Base-by-base conservation (phyloP, 2,113 vertebrate genomes). In the Setophaga petechia region DNA sequence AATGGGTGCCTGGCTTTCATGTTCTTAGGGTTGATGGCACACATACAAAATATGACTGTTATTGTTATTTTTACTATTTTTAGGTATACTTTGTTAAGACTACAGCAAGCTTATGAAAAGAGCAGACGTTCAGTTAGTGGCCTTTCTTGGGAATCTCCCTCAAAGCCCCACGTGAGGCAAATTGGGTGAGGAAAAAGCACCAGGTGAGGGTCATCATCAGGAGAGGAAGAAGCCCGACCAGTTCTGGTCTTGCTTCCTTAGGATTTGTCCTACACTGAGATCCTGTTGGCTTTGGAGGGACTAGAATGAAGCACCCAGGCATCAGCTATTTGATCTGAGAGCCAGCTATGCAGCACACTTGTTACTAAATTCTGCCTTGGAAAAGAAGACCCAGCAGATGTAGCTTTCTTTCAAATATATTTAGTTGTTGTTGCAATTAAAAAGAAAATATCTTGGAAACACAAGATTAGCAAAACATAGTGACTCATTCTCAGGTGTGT, bases 1-100 rank as follows among this genome's bases (percentile, higher is more conserved):
- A 96, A 84, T 71, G 78, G 80, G 21, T 80, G 65, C 76, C 1
- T 51, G 71, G 63, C 91, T 85, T 77, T 71, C 68, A 68, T 89
- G 84, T 83, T 91, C 72, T 92, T 72, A 59, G 79, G 69, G 27
- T 27, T 90, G 87, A 68, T 91, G 39, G 41, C 78, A 86, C 62
- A 83, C 71, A 43, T 16, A 74, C 55, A 93, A 90, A 81, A 51
- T 76, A 83, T 85, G 83, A 74, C 37, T 69, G 88, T 66, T 89
- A 75, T 72, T 96, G 94, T 95, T 86, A 63, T 84, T 90, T 81
- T 92, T 96, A 67, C 93, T 96, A 95, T 94, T 94, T 96, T 93
- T 95, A 97, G 77, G 49, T 27, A 27, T 61, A 59, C 11, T 72
- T 72, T 79, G 30, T 90, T 82, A 90, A 78, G 84, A 87, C n/a